Percentiles rank a stretch among this genome's conserved stretches.
Conservation (phyloP, 2,113 vertebrate species). For the Bos taurus region DNA sequence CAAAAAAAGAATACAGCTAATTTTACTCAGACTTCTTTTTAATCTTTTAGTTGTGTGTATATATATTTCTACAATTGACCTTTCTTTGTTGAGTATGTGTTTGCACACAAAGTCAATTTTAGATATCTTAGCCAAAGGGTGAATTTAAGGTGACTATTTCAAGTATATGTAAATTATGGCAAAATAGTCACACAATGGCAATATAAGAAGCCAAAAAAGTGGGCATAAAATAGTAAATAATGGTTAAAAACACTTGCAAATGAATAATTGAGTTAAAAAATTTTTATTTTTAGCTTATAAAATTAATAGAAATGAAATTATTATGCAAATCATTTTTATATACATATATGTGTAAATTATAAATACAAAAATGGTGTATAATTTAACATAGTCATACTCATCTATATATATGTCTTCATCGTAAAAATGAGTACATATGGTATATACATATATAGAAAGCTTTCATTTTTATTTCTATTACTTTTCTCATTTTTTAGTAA, state of each 20-base stretch:
- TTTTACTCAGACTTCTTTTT: conserved; percentile 54
- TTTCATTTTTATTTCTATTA: not conserved
- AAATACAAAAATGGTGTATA: not conserved
- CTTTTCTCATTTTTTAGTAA: not conserved
- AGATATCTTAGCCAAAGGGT: not conserved
- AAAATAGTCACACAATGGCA: not conserved
- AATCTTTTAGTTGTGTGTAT: not conserved
- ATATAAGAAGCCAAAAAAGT: not conserved
- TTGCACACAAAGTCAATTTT: not conserved
- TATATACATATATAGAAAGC: not conserved
- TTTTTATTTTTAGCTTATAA: not conserved
- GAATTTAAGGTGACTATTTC: not conserved
- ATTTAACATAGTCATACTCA: not conserved
- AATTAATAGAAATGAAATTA: not conserved
- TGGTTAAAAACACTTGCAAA: not conserved
- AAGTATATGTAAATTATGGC: not conserved
- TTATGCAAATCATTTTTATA: not conserved
- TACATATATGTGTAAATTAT: not conserved
- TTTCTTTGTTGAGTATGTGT: not conserved
- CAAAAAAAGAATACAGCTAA: conserved; percentile 62
- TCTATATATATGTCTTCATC: not conserved
- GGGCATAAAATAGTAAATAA: not conserved
- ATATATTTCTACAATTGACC: not conserved
- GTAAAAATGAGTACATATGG: not conserved
- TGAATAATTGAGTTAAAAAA: not conserved